phyloP scores from a whole-genome alignment of 1,140 invertebrate genomes.

The Drosophila ironensis region DNA sequence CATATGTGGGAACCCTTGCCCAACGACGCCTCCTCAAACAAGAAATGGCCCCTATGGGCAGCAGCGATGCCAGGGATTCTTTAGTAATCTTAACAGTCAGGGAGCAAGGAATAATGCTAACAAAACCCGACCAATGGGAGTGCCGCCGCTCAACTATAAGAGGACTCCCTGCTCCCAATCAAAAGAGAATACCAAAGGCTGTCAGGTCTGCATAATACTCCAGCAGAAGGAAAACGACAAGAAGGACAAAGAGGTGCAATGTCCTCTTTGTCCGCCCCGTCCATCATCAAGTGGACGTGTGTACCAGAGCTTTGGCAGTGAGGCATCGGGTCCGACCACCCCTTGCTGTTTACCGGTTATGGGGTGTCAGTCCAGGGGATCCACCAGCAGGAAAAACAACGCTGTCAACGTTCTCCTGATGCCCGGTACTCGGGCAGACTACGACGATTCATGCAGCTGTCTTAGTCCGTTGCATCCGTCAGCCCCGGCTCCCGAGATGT shows the following conservation, averaged over 20 bases:
- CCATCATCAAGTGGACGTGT: too few relatives aligned
- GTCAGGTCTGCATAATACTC: neutral
- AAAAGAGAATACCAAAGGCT: neutral
- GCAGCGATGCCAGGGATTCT: too few relatives aligned
- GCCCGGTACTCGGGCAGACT: slow-evolving; percentile 4
- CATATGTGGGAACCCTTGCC: too few relatives aligned
- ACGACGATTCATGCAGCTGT: neutral
- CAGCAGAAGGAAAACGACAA: neutral
- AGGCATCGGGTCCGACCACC: neutral
- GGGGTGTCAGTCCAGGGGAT: too few relatives aligned
- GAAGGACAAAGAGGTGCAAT: neutral
- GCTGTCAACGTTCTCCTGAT: slow-evolving; percentile 52
- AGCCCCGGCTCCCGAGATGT: slow-evolving; percentile 19
- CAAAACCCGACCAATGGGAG: too few relatives aligned
- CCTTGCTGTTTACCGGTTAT: neutral
- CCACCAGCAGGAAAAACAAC: neutral
- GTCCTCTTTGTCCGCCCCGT: too few relatives aligned
- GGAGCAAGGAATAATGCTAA: too few relatives aligned
- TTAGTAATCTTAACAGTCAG: too few relatives aligned
- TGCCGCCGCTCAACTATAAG: too few relatives aligned
- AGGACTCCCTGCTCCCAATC: neutral
- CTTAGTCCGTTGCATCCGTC: neutral
- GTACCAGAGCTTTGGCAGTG: neutral
- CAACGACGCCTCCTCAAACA: too few relatives aligned
- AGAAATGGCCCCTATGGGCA: too few relatives aligned